Evolutionary conservation across 2,888 invertebrate genomes (phyloP).

Genomic region (Polymixis flavicincta): DNA sequence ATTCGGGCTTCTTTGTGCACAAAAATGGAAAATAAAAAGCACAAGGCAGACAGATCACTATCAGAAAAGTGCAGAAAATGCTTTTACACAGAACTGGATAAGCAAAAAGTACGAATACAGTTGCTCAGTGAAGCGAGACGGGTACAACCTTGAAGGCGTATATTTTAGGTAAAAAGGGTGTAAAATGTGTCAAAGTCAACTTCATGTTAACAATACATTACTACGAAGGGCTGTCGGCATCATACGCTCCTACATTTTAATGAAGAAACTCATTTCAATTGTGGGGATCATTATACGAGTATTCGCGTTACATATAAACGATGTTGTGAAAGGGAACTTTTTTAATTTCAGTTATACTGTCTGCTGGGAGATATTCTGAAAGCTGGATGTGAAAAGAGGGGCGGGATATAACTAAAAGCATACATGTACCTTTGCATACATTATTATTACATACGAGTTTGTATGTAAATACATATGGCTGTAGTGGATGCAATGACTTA

Average conservation of each 20-base stretch:
- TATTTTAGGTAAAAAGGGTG: conserved; percentile 32
- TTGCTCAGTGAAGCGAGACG: conserved; percentile 16
- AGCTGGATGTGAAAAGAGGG: conserved; percentile 43
- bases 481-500: neutral
- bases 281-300: conserved; percentile 70
- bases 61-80: conserved; percentile 50
- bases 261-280: conserved; percentile 72
- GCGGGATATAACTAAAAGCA: conserved; percentile 35
- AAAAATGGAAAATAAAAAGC: conserved; percentile 37
- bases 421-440: neutral
- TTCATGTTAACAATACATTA: conserved; percentile 61
- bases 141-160: conserved; percentile 17
- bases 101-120: conserved; percentile 27
- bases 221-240: conserved; percentile 62
- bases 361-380: conserved; percentile 50
- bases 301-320: conserved; percentile 67
- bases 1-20: conserved; percentile 40
- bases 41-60: conserved; percentile 23
- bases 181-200: conserved; percentile 59
- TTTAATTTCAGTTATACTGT: conserved; percentile 70
- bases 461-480: neutral
- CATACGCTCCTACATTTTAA: conserved; percentile 67
- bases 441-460: too few species aligned
- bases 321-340: conserved; percentile 67
- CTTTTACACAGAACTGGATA: conserved; percentile 34